Evolutionary conservation across 2,888 invertebrate species (phyloP).

Genomic region (Pseudococcus longispinus): DNA sequence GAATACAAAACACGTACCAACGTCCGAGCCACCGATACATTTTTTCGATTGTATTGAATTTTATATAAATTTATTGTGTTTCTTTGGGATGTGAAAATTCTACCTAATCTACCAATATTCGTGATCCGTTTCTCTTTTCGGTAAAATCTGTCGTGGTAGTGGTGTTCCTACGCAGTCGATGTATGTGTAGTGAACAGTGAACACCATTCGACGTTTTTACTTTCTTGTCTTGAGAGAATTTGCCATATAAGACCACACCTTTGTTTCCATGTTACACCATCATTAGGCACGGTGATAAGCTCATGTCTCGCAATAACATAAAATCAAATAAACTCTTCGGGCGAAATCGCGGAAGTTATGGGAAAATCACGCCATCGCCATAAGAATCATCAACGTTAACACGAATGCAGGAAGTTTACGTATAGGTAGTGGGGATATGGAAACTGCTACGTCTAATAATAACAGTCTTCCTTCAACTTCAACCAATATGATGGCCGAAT

Average conservation of each 20-base stretch:
- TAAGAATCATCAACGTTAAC: neutral
- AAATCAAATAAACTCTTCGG: neutral
- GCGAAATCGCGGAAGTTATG: conserved; percentile 12
- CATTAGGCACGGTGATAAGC: conserved; percentile 18
- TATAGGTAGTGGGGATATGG: neutral
- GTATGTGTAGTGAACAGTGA: neutral
- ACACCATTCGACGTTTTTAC: neutral
- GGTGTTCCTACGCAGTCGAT: neutral
- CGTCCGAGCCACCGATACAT: neutral
- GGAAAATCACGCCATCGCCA: neutral
- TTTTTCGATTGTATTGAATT: neutral
- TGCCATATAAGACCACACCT: neutral
- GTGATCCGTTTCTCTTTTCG: neutral
- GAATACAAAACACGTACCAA: neutral
- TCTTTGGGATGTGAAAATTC: neutral
- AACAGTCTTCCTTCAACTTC: too few species aligned
- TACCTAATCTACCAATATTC: neutral
- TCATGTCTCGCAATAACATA: neutral
- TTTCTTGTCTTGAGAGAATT: neutral
- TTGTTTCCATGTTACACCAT: neutral
- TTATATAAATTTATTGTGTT: neutral
- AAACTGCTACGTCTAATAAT: neutral
- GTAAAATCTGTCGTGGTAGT: neutral
- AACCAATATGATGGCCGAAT: too few species aligned
- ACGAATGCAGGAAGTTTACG: neutral